Base-by-base conservation (phyloP, 1,140 invertebrate genomes). In the Ladona fulva region DNA sequence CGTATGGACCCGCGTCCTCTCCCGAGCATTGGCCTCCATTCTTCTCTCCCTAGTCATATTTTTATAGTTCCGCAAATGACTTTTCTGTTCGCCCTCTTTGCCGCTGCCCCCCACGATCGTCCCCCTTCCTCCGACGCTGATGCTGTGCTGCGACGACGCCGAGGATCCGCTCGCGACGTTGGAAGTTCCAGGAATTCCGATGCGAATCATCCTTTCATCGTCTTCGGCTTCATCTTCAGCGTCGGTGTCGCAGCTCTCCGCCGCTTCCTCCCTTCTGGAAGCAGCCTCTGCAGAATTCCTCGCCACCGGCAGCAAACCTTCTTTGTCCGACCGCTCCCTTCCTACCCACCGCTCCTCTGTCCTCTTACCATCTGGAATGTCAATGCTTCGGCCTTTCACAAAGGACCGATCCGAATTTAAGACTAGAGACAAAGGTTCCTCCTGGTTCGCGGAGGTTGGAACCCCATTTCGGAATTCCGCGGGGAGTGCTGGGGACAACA, bases 21-120 rank as follows among this genome's bases (percentile, higher is more conserved):
- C 96, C 0, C 96, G 87, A 0, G 95, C 96, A 82, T 98, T 98
- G 0, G 96, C 96, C 84, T 98, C 95, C 81, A 97, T 96, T 42
- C 95, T 86, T 79, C 95, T 87, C 82, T 97, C 95, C 25, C 94
- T 86, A 0, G 95, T 97, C 95, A 97, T 97, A 83, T 96, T 97
- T 83, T 97, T 97, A 84, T 97, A 97, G 83, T 97, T 97, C 79
- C 95, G 90, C 81, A 95, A 93, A 11, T 76, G 14, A 0, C 11
- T 77, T 59, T 80, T 82, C 81, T 78, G 52, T 12, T 66, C 52
- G 1, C 52, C n/a, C 3, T 83, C 42, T 80, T 83, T 80, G 81
- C 84, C 83, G 80, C 85, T 74, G 78, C 78, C 74, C 78, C 76
- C 24, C 84, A 82, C 37, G 79, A 29, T 80, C 79, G 24, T 78